Percentiles rank a stretch among this genome's conserved stretches.
Evolutionary conservation across 2,797 vertebrate species (phyloP).

Genomic region (Uromys caudimaculatus): DNA sequence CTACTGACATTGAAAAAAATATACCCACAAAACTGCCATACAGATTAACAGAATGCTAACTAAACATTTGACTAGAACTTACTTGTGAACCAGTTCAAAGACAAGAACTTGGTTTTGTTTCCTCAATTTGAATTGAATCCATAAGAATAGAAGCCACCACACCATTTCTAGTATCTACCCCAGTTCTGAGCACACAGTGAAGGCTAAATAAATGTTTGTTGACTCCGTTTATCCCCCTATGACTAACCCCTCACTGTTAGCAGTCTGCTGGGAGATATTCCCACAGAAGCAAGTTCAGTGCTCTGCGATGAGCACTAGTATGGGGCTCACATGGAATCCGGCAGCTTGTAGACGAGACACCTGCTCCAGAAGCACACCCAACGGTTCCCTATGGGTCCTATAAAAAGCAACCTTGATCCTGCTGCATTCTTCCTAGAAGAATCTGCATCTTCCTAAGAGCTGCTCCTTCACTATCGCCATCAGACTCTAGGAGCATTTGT

Average conservation of each 20-base stretch:
- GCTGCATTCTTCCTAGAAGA: not conserved
- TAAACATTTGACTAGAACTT: not conserved
- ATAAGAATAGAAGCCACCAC: not conserved
- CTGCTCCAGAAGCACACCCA: not conserved
- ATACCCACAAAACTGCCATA: not conserved
- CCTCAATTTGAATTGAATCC: not conserved
- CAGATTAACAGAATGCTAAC: not conserved
- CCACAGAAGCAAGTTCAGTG: not conserved
- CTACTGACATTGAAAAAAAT: not conserved
- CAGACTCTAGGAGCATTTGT: not conserved
- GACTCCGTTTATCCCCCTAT: not conserved
- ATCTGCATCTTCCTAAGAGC: not conserved
- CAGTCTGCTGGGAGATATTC: not conserved
- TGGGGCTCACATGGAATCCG: not conserved
- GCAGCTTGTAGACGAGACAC: not conserved
- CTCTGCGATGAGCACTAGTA: accelerated
- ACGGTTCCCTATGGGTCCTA: not conserved
- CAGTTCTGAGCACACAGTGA: not conserved
- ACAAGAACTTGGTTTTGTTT: not conserved
- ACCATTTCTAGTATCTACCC: not conserved
- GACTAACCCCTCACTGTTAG: not conserved
- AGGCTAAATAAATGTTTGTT: not conserved
- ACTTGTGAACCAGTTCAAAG: not conserved
- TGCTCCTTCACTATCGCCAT: not conserved
- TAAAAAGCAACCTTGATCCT: not conserved